Evolutionary conservation across 2,888 invertebrate genomes (phyloP), one percentile per base, ranked within the genome.

Genomic region (Platycheirus rosarum): DNA sequence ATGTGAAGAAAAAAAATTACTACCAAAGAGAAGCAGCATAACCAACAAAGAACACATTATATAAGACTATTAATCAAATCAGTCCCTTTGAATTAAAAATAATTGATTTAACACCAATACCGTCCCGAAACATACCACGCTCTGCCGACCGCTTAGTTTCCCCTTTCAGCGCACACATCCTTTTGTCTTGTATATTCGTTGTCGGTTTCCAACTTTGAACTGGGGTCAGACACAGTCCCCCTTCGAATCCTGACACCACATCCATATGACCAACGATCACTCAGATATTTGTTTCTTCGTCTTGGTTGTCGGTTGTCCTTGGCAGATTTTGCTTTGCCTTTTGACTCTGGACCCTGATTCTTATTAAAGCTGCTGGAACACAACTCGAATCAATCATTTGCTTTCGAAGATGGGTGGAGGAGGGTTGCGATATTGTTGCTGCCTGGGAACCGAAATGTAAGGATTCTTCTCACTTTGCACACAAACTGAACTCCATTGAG

Each of bases 31-130:
- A 32, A 23, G 42, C 48, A 55, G 37, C 46, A 70, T 70, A 60
- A 75, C 66, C 70, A 76, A 80, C 70, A 75, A 66, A 80, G 80
- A 75, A 80, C 66, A 75, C 80, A 77, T 77, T 70, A 71, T 63
- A 77, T 77, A 76, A 69, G 84, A 86, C 84, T 87, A 88, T 87
- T 88, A 87, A 88, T 88, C 88, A 87, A 87, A 86, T 87, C 85
- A 86, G 85, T 86, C 84, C 77, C 85, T 86, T 85, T 85, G 85
- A 87, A 86, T 86, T 86, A 86, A 86, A 88, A 87, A 86, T 87
- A 87, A 88, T 87, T 87, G 87, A 87, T 86, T 87, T 86, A 86
- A 86, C 84, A 85, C 86, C 84, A 85, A 85, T 84, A 80, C 85
- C 82, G 68, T 68, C 77, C 68, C 77, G 82, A 77, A 71, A 82